Evolutionary conservation across 2,797 vertebrate species (phyloP).

Genomic region (Botia kubotai): DNA sequence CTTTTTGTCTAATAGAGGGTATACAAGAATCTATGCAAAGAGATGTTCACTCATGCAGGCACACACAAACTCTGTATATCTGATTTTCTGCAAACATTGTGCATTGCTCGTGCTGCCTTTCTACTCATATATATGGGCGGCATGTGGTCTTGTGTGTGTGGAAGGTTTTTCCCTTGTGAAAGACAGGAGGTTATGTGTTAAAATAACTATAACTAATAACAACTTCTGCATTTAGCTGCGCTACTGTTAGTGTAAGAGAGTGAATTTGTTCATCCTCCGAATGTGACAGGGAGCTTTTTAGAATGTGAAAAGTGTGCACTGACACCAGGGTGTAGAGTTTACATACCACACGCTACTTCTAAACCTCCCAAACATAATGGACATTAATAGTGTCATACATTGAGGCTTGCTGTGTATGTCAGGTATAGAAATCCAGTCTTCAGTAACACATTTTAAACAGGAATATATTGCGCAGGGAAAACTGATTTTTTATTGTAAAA

Average conservation of each 20-base stretch:
- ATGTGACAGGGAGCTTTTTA: constrained; percentile 72
- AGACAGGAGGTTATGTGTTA: constrained; percentile 45
- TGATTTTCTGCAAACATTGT: too few species aligned
- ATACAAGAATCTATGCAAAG: too few species aligned
- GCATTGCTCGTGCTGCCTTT: background rate
- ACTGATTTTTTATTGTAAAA: too few species aligned
- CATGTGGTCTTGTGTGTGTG: constrained; percentile 35
- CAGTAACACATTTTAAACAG: background rate
- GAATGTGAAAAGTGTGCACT: constrained; percentile 64
- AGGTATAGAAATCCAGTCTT: background rate
- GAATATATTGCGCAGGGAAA: too few species aligned
- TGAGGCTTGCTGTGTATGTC: constrained; percentile 9
- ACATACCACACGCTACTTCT: constrained; percentile 52
- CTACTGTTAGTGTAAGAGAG: constrained; percentile 63
- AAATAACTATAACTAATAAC: constrained; percentile 65
- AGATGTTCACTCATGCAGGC: too few species aligned
- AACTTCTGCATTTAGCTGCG: constrained; percentile 60
- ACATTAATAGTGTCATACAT: constrained; percentile 21
- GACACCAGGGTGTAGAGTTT: constrained; percentile 58
- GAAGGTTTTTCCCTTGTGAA: constrained; percentile 58
- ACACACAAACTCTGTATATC: too few species aligned
- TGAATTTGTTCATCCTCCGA: constrained; percentile 66
- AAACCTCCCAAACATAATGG: constrained; percentile 56
- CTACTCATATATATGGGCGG: constrained; percentile 18
- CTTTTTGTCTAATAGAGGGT: too few species aligned